Evolutionary conservation across 2,888 invertebrate genomes (phyloP).

Genomic region (Nematopogon swammerdamellus): DNA sequence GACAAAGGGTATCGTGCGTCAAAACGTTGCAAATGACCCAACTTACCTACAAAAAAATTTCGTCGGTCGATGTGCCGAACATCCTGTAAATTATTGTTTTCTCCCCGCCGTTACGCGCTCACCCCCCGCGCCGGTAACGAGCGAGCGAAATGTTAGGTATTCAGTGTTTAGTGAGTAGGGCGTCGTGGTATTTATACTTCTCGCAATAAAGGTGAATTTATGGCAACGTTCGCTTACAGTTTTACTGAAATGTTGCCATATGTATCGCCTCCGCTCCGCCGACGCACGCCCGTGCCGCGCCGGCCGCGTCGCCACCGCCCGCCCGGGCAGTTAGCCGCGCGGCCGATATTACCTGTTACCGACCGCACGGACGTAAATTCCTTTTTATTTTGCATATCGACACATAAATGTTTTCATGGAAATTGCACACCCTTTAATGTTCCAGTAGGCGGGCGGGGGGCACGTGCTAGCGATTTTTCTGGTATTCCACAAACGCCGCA

Average conservation of each 20-base stretch:
- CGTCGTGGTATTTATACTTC: conserved; percentile 31
- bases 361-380: background rate
- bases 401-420: background rate
- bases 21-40: too few relatives aligned
- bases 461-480: too few relatives aligned
- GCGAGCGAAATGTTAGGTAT: conserved; percentile 25
- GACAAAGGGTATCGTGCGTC: too few relatives aligned
- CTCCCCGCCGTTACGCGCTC: conserved; percentile 28
- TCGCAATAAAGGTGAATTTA: conserved; percentile 52
- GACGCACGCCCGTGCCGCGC: conserved; percentile 8
- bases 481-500: too few relatives aligned
- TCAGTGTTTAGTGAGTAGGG: too few relatives aligned
- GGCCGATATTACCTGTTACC: background rate
- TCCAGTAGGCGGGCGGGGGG: too few relatives aligned
- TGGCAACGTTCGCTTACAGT: conserved; percentile 48
- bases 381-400: background rate
- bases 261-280: conserved; percentile 18
- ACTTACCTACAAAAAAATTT: too few relatives aligned
- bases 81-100: too few relatives aligned
- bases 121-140: conserved; percentile 32
- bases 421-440: background rate
- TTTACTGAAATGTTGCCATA: conserved; percentile 48
- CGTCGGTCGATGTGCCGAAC: too few relatives aligned
- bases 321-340: background rate
- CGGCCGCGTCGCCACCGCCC: too few relatives aligned